phyloP scores from a whole-genome alignment of 2,888 invertebrate species.

The Mactromeris polynyma region DNA sequence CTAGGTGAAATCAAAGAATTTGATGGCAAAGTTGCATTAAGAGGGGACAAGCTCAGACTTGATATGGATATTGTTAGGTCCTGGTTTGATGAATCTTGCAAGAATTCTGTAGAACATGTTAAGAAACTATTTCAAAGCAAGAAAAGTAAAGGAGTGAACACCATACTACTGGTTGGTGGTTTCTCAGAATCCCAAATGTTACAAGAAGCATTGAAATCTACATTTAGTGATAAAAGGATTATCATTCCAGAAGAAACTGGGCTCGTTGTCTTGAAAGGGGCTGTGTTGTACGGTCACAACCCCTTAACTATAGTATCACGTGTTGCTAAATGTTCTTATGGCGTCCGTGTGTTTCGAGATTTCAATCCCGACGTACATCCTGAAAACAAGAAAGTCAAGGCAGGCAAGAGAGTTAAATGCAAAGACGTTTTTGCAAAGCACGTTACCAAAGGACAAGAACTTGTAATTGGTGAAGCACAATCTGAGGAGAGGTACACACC shows the following conservation, averaged over 20 bases:
- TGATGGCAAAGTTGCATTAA: constrained; percentile 42
- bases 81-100: constrained; percentile 54
- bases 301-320: constrained; percentile 65
- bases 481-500: constrained; percentile 54
- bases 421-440: constrained; percentile 62
- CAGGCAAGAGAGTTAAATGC: constrained; percentile 50
- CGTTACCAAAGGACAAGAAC: constrained; percentile 58
- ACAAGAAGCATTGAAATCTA: constrained; percentile 38
- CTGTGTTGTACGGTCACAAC: constrained; percentile 67
- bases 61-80: constrained; percentile 43
- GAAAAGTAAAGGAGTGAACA: constrained; percentile 45
- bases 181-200: constrained; percentile 60
- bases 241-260: constrained; percentile 63
- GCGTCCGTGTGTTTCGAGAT: constrained; percentile 46
- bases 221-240: constrained; percentile 45
- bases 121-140: constrained; percentile 48
- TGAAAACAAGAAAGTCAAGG: constrained; percentile 41
- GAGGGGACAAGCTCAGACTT: constrained; percentile 56
- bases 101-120: constrained; percentile 61
- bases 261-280: constrained; percentile 61
- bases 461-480: constrained; percentile 58
- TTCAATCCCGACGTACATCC: constrained; percentile 59
- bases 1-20: constrained; percentile 32
- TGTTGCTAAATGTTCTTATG: constrained; percentile 65
- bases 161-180: constrained; percentile 61